Evolutionary conservation across 2,113 vertebrate genomes (phyloP).

Genomic region (Cygnus atratus): DNA sequence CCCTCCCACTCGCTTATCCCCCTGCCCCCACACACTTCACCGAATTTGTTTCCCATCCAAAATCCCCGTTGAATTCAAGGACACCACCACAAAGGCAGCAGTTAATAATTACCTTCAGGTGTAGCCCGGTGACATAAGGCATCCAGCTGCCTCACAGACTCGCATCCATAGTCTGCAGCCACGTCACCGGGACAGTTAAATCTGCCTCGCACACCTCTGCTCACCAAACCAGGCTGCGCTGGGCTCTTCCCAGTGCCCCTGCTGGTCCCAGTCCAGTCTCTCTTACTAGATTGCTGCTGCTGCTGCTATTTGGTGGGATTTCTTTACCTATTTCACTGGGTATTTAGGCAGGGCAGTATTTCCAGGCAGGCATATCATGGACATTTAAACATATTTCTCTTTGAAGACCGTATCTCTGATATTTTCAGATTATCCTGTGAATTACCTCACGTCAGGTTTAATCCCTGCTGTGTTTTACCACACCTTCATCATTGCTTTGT

Average conservation of each 20-base stretch:
- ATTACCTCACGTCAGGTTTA: not conserved
- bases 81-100: not conserved
- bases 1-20: not conserved
- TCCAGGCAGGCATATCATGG: not conserved
- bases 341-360: not conserved
- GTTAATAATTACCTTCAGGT: constrained; percentile 41
- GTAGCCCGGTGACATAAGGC: not conserved
- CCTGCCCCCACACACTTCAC: not conserved
- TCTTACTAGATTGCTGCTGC: not conserved
- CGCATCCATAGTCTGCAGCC: not conserved
- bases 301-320: not conserved
- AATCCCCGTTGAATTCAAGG: not conserved
- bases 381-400: not conserved
- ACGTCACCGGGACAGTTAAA: not conserved
- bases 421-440: not conserved
- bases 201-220: not conserved
- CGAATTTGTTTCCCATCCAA: not conserved
- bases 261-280: accelerated
- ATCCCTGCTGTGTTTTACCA: not conserved
- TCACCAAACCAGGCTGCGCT: not conserved
- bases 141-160: not conserved
- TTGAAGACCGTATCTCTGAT: not conserved
- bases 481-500: not conserved
- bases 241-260: not conserved
- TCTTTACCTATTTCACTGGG: not conserved